These are phyloP conservation scores for Pelvicachromis taeniatus DNA, from an alignment of 2,113 vertebrate genomes.

Conservation along the genomic window DNA sequence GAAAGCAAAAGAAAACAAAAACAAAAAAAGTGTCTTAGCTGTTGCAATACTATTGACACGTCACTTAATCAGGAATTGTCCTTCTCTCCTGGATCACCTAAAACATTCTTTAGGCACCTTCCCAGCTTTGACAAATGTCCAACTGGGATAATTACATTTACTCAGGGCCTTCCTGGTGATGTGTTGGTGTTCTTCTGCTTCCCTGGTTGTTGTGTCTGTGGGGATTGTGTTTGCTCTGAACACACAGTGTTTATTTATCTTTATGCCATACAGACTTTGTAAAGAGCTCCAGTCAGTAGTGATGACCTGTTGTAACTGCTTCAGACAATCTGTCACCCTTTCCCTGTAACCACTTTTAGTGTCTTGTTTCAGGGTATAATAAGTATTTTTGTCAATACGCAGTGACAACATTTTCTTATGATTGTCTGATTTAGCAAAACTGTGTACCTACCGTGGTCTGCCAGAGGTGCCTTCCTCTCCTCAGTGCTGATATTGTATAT, in stretches of 20 bases:
- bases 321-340: neutral
- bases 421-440: neutral
- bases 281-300: neutral
- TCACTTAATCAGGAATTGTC: neutral
- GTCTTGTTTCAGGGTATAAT: neutral
- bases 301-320: neutral
- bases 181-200: neutral
- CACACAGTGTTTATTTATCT: neutral
- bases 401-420: neutral
- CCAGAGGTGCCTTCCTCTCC: neutral
- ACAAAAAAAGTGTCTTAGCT: neutral
- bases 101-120: neutral
- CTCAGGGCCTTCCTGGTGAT: neutral
- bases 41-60: neutral
- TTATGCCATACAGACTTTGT: neutral
- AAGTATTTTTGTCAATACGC: neutral
- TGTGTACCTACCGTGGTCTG: neutral
- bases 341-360: neutral
- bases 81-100: neutral
- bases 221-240: neutral
- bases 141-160: neutral
- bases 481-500: neutral
- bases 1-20: too few relatives aligned
- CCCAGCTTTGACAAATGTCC: neutral
- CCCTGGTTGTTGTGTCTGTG: neutral